A percentile compares a stretch with the other conserved stretches of the same genome.
These are phyloP conservation scores for Temnothorax longispinosus DNA, from an alignment of 1,140 invertebrate species.

Conservation along the genomic window DNA sequence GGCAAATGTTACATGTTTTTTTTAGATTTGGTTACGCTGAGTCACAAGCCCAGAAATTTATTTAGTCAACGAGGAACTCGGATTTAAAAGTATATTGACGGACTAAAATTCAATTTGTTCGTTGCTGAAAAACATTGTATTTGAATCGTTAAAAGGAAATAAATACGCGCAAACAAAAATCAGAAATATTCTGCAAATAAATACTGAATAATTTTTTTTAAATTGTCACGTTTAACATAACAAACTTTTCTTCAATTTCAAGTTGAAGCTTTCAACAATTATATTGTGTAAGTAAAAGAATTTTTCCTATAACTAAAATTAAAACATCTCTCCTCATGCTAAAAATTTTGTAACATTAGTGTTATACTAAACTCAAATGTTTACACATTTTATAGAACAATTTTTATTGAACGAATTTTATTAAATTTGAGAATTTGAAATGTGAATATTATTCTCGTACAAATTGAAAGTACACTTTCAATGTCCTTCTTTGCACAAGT, in stretches of 20 bases:
- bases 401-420: neutral
- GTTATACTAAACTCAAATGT: conserved; percentile 1
- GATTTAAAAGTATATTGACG: conserved; percentile 26
- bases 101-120: conserved; percentile 25
- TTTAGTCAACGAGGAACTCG: conserved; percentile 12
- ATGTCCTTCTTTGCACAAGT: conserved; percentile 8
- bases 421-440: conserved; percentile 3
- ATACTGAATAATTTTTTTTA: neutral
- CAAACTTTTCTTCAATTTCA: neutral
- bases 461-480: conserved; percentile 34
- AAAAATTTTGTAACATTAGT: neutral
- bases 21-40: neutral
- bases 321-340: neutral
- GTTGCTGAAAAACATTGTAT: conserved; percentile 10
- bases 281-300: neutral
- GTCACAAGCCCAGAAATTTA: conserved; percentile 10
- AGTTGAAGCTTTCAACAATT: neutral
- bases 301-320: neutral
- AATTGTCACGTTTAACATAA: neutral
- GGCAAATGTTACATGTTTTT: neutral
- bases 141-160: conserved; percentile 8
- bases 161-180: neutral
- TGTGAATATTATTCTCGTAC: conserved; percentile 1
- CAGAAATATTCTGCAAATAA: neutral
- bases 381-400: neutral